Evolutionary conservation across 2,797 vertebrate species (phyloP).

Genomic region (Corythornis leucogaster): DNA sequence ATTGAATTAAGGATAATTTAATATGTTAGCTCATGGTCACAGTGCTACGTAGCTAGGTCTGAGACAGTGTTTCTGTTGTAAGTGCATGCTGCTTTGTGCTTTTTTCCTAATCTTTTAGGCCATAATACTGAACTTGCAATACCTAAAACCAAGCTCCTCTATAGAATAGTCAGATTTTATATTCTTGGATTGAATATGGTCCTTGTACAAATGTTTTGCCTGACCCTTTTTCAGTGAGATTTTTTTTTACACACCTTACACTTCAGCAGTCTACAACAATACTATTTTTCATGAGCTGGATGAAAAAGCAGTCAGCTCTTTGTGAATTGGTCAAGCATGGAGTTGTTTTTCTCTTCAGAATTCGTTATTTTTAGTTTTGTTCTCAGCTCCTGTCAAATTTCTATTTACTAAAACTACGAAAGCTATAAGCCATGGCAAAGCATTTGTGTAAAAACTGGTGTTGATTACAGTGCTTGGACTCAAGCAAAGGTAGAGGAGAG

Average conservation of each 20-base stretch:
- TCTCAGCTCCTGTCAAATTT: background rate
- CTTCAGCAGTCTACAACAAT: background rate
- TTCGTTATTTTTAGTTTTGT: background rate
- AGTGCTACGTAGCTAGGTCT: background rate
- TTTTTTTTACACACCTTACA: background rate
- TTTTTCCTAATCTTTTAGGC: background rate
- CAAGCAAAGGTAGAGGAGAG: background rate
- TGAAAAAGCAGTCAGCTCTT: background rate
- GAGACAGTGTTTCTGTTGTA: background rate
- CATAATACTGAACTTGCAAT: background rate
- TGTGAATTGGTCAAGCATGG: background rate
- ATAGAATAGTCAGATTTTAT: background rate
- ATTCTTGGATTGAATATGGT: background rate
- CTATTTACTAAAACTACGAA: background rate
- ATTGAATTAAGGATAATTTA: constrained; percentile 1
- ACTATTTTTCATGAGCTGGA: background rate
- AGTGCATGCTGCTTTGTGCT: background rate
- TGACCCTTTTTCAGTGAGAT: background rate
- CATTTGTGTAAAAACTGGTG: background rate
- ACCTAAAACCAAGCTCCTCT: background rate
- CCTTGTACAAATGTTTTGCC: background rate
- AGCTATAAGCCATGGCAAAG: background rate
- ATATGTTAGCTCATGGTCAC: background rate
- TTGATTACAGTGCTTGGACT: background rate
- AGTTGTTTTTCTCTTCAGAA: background rate